Base-by-base conservation (phyloP, 2,113 vertebrate genomes). In the Haemorhous mexicanus region DNA sequence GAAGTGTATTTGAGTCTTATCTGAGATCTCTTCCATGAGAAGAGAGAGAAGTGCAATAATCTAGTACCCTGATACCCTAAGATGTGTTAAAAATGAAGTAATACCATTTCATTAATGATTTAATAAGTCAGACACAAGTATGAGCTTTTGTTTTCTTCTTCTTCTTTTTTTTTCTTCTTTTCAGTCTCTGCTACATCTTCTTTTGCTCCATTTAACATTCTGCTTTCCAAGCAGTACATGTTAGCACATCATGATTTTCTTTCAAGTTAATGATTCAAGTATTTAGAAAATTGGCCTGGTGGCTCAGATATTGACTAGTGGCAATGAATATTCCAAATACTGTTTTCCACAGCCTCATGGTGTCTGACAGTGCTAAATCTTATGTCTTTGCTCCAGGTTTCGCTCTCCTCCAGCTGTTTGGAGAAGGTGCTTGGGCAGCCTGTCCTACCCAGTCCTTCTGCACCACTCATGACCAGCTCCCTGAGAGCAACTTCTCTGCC, bases 401-500 rank as follows among this genome's bases (percentile, higher is more conserved):
- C 61, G 0, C 33, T 96, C 27, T 97, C 94, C n/a, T 91, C 84
- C 61, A 70, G 86, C 74, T 93, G 55, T 63, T 67, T 97, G 81
- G 94, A 96, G 37, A 87, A 96, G 47, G n/a, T 66, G 13, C 47
- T 93, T 49, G 83, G 49, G 63, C 68, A 10, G 52, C 63, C 86
- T 18, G 56, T 67, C 28, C 32, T 62, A 32, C 19, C 12, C 12
- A 94, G 68, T 50, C 6, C 88, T 37, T 41, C 96, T 49, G 79
- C 84, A 77, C 61, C 73, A 11, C 88, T 95, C 0, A 46, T 95
- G 58, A 47, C 86, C 91, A 96, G 90, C 85, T 97, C 86, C 61
- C 41, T 97, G 7, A 89, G 43, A 91, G 82, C 97, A 82, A 80
- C 93, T 50, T 97, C 96, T 91, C 95, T 97, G 78, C 97, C 97